These are phyloP conservation scores for Drosophila elegans DNA, from an alignment of 1,140 invertebrate species.

Conservation along the genomic window DNA sequence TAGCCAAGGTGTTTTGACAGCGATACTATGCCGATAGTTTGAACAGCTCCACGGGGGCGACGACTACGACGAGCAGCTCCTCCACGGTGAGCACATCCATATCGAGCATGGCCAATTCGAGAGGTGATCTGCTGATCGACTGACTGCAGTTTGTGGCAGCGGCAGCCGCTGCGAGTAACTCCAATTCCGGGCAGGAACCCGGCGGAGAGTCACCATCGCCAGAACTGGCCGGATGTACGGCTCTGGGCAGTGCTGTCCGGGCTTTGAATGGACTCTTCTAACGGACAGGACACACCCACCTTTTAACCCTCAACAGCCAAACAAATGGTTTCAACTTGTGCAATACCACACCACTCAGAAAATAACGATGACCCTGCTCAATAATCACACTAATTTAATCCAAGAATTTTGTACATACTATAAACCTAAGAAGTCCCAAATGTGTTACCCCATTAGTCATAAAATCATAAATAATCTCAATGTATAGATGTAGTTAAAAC, in stretches of 20 bases:
- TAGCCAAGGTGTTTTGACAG: conserved; percentile 85
- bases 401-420: conserved; percentile 30
- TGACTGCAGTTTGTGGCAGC: conserved; percentile 55
- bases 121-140: conserved; percentile 47
- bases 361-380: conserved; percentile 12
- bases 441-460: neutral
- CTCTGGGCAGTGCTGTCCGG: conserved; percentile 69
- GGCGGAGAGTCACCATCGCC: conserved; percentile 21
- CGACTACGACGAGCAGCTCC: conserved; percentile 6
- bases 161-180: conserved; percentile 38
- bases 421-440: conserved; percentile 9
- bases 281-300: conserved; percentile 3
- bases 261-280: conserved; percentile 77
- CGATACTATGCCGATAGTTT: conserved; percentile 81
- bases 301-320: conserved; percentile 34
- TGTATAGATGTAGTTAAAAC: conserved; percentile 34
- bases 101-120: conserved; percentile 5
- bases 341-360: conserved; percentile 56
- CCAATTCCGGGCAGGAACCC: conserved; percentile 28
- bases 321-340: conserved; percentile 80
- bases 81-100: conserved; percentile 21
- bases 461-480: conserved; percentile 10
- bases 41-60: conserved; percentile 45
- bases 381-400: neutral
- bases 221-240: conserved; percentile 48